These are phyloP conservation scores for Thymelicus acteon DNA, from an alignment of 2,888 invertebrate genomes.

Conservation along the genomic window DNA sequence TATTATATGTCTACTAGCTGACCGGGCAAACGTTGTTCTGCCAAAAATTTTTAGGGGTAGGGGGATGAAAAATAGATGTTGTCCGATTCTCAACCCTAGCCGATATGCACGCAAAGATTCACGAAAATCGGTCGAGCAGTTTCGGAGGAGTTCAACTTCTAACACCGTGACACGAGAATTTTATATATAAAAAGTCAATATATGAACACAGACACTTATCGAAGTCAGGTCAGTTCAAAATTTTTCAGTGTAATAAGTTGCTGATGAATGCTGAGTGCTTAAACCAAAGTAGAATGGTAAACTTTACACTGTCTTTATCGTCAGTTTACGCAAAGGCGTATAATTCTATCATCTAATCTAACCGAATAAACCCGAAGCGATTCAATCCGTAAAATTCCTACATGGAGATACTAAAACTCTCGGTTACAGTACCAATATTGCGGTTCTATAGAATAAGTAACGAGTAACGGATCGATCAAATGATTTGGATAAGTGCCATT, in stretches of 20 bases:
- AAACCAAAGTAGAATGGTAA: too few species aligned
- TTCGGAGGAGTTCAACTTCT: too few species aligned
- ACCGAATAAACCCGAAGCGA: not conserved
- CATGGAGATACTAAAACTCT: not conserved
- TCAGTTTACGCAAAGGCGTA: not conserved
- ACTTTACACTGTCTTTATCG: not conserved
- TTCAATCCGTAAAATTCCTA: too few species aligned
- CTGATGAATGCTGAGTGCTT: too few species aligned
- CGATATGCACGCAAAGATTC: too few species aligned
- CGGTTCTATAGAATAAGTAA: not conserved
- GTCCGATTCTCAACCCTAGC: too few species aligned
- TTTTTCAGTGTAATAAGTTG: not conserved
- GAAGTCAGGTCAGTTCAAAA: not conserved
- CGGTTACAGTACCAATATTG: not conserved
- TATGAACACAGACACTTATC: not conserved
- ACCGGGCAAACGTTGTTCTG: too few species aligned
- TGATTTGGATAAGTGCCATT: constrained; percentile 17
- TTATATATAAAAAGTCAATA: too few species aligned
- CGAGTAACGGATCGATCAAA: constrained; percentile 12
- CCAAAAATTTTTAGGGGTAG: too few species aligned
- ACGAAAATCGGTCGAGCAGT: too few species aligned
- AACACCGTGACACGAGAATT: too few species aligned
- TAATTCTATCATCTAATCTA: not conserved
- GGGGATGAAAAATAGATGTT: too few species aligned
- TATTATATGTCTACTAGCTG: constrained; percentile 1